Percentiles rank a stretch among this genome's conserved stretches.
phyloP scores from a whole-genome alignment of 2,888 invertebrate species.

The Acronicta psi region DNA sequence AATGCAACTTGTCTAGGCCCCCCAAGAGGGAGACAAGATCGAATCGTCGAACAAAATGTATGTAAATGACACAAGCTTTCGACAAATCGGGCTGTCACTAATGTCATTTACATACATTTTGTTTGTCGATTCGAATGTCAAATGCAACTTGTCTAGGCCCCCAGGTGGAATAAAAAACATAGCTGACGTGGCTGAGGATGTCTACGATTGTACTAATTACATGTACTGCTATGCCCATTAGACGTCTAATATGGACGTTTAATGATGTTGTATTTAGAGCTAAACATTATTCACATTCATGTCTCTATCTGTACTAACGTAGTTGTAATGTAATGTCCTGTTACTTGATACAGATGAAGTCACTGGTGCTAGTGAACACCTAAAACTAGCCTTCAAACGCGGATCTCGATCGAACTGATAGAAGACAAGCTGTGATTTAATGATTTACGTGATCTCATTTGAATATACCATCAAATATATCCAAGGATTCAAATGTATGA shows the following conservation, averaged over 20 bases:
- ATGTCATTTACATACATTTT: too few relatives aligned
- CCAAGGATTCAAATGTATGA: constrained; percentile 43
- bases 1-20: too few relatives aligned
- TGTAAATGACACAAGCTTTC: too few relatives aligned
- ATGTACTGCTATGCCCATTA: constrained; percentile 38
- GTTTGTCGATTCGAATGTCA: too few relatives aligned
- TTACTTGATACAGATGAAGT: background rate
- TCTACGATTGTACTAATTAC: constrained; percentile 44
- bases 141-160: too few relatives aligned
- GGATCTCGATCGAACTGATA: constrained; percentile 9
- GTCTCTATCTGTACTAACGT: background rate
- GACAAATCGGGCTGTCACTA: too few relatives aligned
- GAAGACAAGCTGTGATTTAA: constrained; percentile 17
- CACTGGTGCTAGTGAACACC: too few relatives aligned
- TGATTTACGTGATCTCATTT: constrained; percentile 39
- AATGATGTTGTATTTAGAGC: constrained; percentile 43
- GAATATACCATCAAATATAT: constrained; percentile 47
- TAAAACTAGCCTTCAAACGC: background rate
- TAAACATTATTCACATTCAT: constrained; percentile 22
- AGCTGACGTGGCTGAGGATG: constrained; percentile 37
- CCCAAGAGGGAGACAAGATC: too few relatives aligned
- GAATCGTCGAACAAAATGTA: too few relatives aligned
- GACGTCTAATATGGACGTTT: constrained; percentile 37
- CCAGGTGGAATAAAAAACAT: constrained; percentile 46
- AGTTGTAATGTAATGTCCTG: constrained; percentile 5